phyloP scores from a whole-genome alignment of 2,797 vertebrate species.

The Peromyscus aztecus region DNA sequence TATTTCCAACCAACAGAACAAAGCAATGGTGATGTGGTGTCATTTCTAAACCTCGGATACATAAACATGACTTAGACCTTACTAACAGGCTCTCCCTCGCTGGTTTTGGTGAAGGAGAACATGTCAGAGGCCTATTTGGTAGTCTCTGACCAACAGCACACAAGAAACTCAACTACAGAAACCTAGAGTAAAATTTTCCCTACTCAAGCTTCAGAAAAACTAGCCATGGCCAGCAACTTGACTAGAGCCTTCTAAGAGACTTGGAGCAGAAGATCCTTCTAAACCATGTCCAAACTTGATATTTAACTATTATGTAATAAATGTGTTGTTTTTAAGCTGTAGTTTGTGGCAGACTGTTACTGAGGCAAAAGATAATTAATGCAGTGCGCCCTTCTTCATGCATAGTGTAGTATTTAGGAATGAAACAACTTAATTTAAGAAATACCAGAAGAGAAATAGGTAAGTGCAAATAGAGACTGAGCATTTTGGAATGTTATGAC shows the following conservation, averaged over 20 bases:
- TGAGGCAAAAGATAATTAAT: slow-evolving; percentile 17
- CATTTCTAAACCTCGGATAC: neutral
- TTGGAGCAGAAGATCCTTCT: neutral
- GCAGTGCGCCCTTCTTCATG: neutral
- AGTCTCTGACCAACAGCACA: neutral
- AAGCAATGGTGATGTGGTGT: neutral
- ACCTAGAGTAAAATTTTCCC: neutral
- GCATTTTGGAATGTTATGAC: neutral
- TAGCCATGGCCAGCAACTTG: too few species aligned
- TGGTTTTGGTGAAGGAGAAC: slow-evolving; percentile 39
- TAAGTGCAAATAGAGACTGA: neutral
- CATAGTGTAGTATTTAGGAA: slow-evolving; percentile 17
- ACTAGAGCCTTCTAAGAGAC: neutral
- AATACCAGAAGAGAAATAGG: neutral
- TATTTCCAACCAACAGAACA: slow-evolving; percentile 38
- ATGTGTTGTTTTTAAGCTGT: neutral
- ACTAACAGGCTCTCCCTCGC: neutral
- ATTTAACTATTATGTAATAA: slow-evolving; percentile 15
- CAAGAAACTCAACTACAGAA: neutral
- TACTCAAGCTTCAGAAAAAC: neutral
- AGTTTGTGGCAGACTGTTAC: neutral
- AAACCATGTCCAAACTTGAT: slow-evolving; percentile 46
- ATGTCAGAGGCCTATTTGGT: neutral
- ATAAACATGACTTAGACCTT: slow-evolving; percentile 2
- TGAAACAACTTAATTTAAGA: slow-evolving; percentile 38